Evolutionary conservation across 2,797 vertebrate species (phyloP).

Genomic region (Mormyrops attenuatus): DNA sequence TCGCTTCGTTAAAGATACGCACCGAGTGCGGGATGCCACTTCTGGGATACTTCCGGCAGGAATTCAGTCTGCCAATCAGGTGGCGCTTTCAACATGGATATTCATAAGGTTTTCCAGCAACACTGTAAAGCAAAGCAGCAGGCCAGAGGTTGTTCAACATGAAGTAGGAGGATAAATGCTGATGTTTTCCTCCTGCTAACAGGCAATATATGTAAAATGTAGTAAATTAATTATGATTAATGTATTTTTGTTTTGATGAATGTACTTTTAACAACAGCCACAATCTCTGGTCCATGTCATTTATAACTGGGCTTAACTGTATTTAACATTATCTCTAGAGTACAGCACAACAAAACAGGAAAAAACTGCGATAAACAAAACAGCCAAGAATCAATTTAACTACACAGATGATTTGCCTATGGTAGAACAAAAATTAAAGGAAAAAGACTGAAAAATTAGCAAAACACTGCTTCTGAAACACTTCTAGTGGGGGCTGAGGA

Average conservation of each 20-base stretch:
- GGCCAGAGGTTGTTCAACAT: background rate
- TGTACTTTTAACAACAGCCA: background rate
- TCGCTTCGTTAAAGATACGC: too few species aligned
- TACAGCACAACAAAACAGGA: background rate
- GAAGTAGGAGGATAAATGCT: background rate
- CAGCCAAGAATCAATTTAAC: background rate
- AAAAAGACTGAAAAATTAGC: background rate
- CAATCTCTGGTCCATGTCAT: background rate
- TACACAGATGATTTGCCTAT: background rate
- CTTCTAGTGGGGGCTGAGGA: background rate
- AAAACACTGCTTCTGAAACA: background rate
- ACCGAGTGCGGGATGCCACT: too few species aligned
- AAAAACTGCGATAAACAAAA: background rate
- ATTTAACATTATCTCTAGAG: background rate
- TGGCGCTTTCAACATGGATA: too few species aligned
- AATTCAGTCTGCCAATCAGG: too few species aligned
- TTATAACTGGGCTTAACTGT: background rate
- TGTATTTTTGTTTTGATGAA: background rate
- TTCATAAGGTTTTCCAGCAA: too few species aligned
- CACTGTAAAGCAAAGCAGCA: background rate
- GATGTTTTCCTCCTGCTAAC: background rate
- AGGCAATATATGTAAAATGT: background rate
- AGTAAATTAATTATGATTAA: background rate
- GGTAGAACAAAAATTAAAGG: background rate
- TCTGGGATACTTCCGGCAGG: too few species aligned